Percentiles rank a stretch among this genome's conserved stretches.
phyloP scores from a whole-genome alignment of 1,140 invertebrate genomes.

The Heliothis subflexa region DNA sequence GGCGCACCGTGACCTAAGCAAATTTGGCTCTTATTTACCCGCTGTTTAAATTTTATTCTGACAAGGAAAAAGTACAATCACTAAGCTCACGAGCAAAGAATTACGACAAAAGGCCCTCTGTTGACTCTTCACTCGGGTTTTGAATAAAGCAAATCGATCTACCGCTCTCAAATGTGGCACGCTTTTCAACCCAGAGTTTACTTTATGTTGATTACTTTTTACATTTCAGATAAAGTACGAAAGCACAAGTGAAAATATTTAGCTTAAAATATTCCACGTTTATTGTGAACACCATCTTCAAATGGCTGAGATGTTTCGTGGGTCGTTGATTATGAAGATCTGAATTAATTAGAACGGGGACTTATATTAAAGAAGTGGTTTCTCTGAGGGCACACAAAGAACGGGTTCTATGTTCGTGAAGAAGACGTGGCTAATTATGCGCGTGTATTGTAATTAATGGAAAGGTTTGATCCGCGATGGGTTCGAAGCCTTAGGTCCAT shows the following conservation, averaged over 20 bases:
- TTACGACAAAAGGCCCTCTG: slow-evolving; percentile 19
- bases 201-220: slow-evolving; percentile 48
- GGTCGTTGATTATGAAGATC: slow-evolving; percentile 14
- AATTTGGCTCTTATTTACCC: slow-evolving; percentile 12
- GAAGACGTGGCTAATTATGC: slow-evolving; percentile 28
- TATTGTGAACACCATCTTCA: slow-evolving; percentile 17
- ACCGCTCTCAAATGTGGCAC: slow-evolving; percentile 37
- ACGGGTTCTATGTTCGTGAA: slow-evolving; percentile 5
- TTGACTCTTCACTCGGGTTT: slow-evolving; percentile 36
- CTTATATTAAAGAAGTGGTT: slow-evolving; percentile 3
- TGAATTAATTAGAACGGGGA: slow-evolving; percentile 16
- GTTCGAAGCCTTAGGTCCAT: slow-evolving; percentile 32
- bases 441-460: slow-evolving; percentile 19
- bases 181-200: slow-evolving; percentile 39
- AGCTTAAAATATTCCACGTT: neutral
- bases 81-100: slow-evolving; percentile 31
- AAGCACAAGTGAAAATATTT: slow-evolving; percentile 22
- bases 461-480: slow-evolving; percentile 2
- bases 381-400: slow-evolving; percentile 9
- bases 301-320: slow-evolving; percentile 4
- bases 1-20: slow-evolving; percentile 27
- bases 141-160: slow-evolving; percentile 43
- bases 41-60: slow-evolving; percentile 39
- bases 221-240: slow-evolving; percentile 45
- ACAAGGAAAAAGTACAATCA: slow-evolving; percentile 31